Evolutionary conservation across 2,888 invertebrate species (phyloP).

Genomic region (Maniola hyperantus): DNA sequence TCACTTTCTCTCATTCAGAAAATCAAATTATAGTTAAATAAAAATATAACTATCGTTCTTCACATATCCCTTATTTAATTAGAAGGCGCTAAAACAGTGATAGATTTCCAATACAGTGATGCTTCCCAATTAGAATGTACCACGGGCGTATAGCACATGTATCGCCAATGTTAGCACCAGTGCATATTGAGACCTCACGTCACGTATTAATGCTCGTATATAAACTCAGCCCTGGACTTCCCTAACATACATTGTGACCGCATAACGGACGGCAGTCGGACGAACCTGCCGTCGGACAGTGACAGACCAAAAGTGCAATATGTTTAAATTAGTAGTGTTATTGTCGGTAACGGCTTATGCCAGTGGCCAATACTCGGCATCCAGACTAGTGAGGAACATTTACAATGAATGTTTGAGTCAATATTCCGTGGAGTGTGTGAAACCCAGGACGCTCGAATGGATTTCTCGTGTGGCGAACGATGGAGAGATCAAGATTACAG

Average conservation of each 20-base stretch:
- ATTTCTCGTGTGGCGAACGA: slow-evolving; percentile 85
- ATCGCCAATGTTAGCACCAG: slow-evolving; percentile 62
- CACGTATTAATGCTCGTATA: slow-evolving; percentile 83
- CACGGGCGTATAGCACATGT: slow-evolving; percentile 53
- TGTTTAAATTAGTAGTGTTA: slow-evolving; percentile 73
- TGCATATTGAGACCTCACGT: slow-evolving; percentile 67
- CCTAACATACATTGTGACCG: slow-evolving; percentile 77
- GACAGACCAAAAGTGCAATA: slow-evolving; percentile 62
- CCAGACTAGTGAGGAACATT: slow-evolving; percentile 85
- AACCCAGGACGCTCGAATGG: slow-evolving; percentile 84
- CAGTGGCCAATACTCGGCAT: slow-evolving; percentile 81
- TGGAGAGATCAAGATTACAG: slow-evolving; percentile 88
- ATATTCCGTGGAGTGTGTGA: slow-evolving; percentile 88
- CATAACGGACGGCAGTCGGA: slow-evolving; percentile 70
- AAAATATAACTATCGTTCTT: not conserved
- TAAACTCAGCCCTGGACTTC: slow-evolving; percentile 78
- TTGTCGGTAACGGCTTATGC: slow-evolving; percentile 63
- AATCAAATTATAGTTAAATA: not conserved
- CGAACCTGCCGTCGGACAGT: slow-evolving; percentile 66
- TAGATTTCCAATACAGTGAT: slow-evolving; percentile 68
- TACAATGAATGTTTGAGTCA: slow-evolving; percentile 86
- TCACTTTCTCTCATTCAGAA: not conserved
- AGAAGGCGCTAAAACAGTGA: slow-evolving; percentile 51
- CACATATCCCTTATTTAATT: slow-evolving; percentile 32
- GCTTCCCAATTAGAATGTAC: slow-evolving; percentile 69